Evolutionary conservation across 2,888 invertebrate species (phyloP).

Genomic region (Rhamnusium bicolor): DNA sequence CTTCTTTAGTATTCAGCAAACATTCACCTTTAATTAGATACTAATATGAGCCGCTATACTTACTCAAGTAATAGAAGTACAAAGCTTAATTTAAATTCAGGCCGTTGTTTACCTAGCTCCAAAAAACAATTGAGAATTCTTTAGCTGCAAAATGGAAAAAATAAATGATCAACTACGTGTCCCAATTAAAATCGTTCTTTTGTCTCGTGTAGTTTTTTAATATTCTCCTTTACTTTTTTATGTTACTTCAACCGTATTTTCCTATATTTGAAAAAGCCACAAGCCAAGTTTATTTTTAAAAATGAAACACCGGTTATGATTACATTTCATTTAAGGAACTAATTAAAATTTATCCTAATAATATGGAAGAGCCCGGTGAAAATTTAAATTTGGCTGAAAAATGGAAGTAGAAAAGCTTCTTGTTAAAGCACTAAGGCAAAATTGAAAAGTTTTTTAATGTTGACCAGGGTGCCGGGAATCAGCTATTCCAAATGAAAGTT

Average conservation of each 20-base stretch:
- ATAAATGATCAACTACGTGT: background rate
- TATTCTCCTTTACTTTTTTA: background rate
- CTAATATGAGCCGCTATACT: background rate
- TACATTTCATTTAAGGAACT: background rate
- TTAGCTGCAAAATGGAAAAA: background rate
- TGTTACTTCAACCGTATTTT: background rate
- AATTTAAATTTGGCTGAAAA: background rate
- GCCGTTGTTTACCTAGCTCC: background rate
- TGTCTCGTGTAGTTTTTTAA: background rate
- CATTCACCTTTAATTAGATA: background rate
- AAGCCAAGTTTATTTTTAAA: background rate
- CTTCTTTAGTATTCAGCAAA: background rate
- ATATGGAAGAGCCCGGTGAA: background rate
- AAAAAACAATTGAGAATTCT: background rate
- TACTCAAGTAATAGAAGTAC: background rate
- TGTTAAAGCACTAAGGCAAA: background rate
- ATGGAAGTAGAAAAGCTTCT: background rate
- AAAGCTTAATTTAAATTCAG: slow-evolving; percentile 1
- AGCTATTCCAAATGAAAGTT: background rate
- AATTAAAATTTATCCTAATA: background rate
- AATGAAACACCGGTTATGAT: background rate
- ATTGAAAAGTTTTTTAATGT: background rate
- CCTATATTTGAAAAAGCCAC: background rate
- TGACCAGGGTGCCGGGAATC: background rate
- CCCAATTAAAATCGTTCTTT: background rate